Evolutionary conservation across 2,888 invertebrate species (phyloP), one percentile per base, ranked within the genome.

Genomic region (Troides oblongomaculatus): DNA sequence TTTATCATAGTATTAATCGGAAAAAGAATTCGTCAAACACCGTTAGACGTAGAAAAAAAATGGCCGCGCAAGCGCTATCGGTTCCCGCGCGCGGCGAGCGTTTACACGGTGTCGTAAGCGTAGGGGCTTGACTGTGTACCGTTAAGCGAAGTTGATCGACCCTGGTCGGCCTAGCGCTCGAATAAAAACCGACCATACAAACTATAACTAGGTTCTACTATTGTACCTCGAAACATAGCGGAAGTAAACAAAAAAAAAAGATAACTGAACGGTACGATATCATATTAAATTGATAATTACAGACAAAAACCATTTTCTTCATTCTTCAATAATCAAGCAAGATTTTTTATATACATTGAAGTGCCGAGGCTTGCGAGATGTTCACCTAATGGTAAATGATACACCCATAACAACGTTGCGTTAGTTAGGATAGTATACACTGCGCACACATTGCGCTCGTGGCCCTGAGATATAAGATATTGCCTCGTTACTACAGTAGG

Each of bases 111-210:
- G 76, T 78, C 77, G 79, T 75, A 78, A 78, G 77, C 67, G 77
- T 10, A 39, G 77, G 79, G 75, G 79, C 80, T 74, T 80, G 68
- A 72, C 75, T 67, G 65, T 65, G 72, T 81, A 78, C 88, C 88
- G 89, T 89, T 89, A 85, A 80, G 81, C 79, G 71, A 86, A 82
- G 89, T 89, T 89, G 84, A 88, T 87, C 86, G 87, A 89, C 89
- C 88, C 77, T 74, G 80, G 73, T 74, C 76, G 73, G 74, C 73
- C 78, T 76, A 80, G 79, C 78, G 80, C 78, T 74, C 75, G 68
- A 43, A 64, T 64, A 70, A 70, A 70, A 70, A 70, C 66, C 62
- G 21, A 58, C 63, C 58, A 71, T 73, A 76, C 74, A 75, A 74
- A 67, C 61, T 56, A 60, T n/a, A 30, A 64, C n/a, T 14, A 68